Conservation (phyloP, 2,888 invertebrate species). For the Rhagonycha lutea region DNA sequence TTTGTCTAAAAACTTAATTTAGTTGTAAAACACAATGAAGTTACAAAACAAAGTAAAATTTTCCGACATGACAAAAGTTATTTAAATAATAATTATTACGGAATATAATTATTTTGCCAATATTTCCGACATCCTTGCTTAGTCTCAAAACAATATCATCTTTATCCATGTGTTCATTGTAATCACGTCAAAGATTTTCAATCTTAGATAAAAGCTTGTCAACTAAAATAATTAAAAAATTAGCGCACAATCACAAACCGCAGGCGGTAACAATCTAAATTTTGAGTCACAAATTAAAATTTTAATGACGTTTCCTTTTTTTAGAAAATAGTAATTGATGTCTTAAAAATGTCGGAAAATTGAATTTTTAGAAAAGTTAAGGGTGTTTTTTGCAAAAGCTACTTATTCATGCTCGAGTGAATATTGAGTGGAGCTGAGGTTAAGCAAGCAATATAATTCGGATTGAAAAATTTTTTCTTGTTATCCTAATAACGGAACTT, state of each 20-base stretch:
- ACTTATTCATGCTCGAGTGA: constrained; percentile 4
- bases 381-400: neutral
- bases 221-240: constrained; percentile 6
- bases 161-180: constrained; percentile 6
- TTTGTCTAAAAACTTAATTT: neutral
- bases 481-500: constrained; percentile 15
- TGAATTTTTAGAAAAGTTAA: neutral
- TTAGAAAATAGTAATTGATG: neutral
- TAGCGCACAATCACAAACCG: neutral
- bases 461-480: constrained; percentile 14
- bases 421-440: neutral
- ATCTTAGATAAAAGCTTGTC: constrained; percentile 2
- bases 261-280: neutral
- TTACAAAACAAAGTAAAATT: constrained; percentile 2
- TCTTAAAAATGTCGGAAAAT: neutral
- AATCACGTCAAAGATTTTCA: constrained; percentile 7
- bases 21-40: neutral
- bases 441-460: constrained; percentile 5
- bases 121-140: constrained; percentile 1
- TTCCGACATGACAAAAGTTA: constrained; percentile 4
- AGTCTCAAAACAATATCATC: constrained; percentile 13
- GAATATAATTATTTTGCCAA: constrained; percentile 10
- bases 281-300: neutral
- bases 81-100: constrained; percentile 10
- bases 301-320: neutral